Evolutionary conservation across 1,140 invertebrate genomes (phyloP).

Genomic region (Zaprionus taronus): DNA sequence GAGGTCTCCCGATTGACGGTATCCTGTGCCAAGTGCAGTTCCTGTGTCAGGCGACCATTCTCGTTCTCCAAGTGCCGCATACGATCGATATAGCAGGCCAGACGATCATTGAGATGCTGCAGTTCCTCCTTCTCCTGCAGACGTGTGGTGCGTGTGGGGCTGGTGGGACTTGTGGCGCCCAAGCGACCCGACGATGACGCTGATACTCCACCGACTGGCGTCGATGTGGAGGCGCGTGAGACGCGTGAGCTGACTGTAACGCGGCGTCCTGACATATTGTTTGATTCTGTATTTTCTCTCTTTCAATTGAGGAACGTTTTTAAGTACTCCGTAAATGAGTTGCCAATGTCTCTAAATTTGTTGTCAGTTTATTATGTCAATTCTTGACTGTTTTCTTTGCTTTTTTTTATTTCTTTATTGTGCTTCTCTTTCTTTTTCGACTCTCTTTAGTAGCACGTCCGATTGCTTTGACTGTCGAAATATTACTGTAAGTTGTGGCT

Average conservation of each 20-base stretch:
- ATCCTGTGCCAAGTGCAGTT: conserved; percentile 92
- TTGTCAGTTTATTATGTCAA: conserved; percentile 11
- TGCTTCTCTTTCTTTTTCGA: neutral
- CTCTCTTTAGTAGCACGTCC: conserved; percentile 46
- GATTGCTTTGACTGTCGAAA: conserved; percentile 64
- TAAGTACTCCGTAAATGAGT: conserved; percentile 57
- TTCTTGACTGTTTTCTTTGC: conserved; percentile 8
- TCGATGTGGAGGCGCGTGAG: conserved; percentile 78
- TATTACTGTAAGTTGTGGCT: conserved; percentile 62
- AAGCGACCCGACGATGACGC: conserved; percentile 54
- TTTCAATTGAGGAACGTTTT: conserved; percentile 44
- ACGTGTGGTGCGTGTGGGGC: conserved; percentile 94
- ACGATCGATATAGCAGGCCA: conserved; percentile 97
- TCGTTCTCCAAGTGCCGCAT: conserved; percentile 96
- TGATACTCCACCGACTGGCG: conserved; percentile 68
- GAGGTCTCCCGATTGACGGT: conserved; percentile 93
- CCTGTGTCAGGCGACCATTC: conserved; percentile 93
- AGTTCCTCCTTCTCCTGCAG: conserved; percentile 97
- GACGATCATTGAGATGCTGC: conserved; percentile 96
- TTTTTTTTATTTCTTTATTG: neutral
- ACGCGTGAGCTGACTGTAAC: conserved; percentile 75
- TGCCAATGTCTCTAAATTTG: conserved; percentile 7
- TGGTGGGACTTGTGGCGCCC: conserved; percentile 84
- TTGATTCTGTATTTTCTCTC: conserved; percentile 13
- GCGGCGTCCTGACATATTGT: conserved; percentile 76